Evolutionary conservation across 2,888 invertebrate species (phyloP), one percentile per base, ranked within the genome.

Genomic region (Zeuzera pyrina): DNA sequence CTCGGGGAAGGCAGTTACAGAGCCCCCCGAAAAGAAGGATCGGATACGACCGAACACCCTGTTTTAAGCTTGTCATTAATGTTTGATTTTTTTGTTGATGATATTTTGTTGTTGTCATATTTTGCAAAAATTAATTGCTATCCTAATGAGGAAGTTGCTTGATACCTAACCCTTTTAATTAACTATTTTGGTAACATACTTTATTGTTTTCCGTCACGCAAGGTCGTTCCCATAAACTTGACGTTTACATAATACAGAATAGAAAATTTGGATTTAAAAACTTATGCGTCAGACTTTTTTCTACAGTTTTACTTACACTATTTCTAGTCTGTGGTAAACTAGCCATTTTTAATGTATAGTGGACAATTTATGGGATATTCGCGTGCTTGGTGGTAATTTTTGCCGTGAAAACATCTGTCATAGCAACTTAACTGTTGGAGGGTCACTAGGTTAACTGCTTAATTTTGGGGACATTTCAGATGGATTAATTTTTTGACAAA

Each of bases 371-470:
- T 63, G 60, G 47, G 42, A 25, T 38, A 46, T 53, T 63, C 35
- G 71, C 71, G 68, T 70, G 73, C 52, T 52, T 36, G 39, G 39
- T 34, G 35, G 59, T 52, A 42, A 55, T 76, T 66, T 60, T 51
- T 47, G 58, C 62, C 52, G 59, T 59, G 52, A 58, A 66, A 64
- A 63, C 70, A 74, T 76, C 70, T 72, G 72, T 77, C 73, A 74
- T 64, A 60, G 49, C 34, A 51, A 43, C 54, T 55, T 59, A 54
- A 54, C 60, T 57, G 52, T 49, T 45, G 46, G 44, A 45, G 42
- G 73, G 73, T 74, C 60, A 76, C 49, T 76, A 44, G 76, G 76
- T 69, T 73, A 69, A 63, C 55, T 42, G 48, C 49, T 53, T 50
- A 41, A 52, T 57, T 60, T 40, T 38, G 48, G 54, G 51, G 49